A percentile compares a stretch with the other conserved stretches of the same genome.
Conservation (phyloP, 2,888 invertebrate genomes). For the Hyalella azteca region DNA sequence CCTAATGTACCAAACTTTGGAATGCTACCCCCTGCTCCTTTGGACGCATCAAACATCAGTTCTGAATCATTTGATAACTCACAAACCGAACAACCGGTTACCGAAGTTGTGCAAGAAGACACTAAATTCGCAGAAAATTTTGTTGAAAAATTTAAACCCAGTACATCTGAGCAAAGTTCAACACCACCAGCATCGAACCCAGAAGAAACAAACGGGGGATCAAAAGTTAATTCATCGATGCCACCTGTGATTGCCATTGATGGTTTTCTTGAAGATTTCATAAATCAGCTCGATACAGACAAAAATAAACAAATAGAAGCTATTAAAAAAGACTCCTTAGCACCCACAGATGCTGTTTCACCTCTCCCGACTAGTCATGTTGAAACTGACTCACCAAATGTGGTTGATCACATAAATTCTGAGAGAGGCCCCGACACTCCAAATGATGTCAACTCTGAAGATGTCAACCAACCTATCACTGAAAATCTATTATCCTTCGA, state of each 20-base stretch:
- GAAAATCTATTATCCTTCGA: too few species aligned
- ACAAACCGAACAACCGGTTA: not conserved
- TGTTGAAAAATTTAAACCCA: too few species aligned
- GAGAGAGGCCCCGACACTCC: too few species aligned
- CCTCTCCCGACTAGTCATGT: too few species aligned
- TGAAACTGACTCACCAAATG: too few species aligned
- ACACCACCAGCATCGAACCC: not conserved
- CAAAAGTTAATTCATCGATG: not conserved
- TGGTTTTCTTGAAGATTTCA: slow-evolving; percentile 15
- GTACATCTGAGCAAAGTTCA: not conserved
- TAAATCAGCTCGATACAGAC: not conserved
- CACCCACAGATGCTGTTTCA: not conserved
- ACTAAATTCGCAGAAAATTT: not conserved
- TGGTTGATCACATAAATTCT: too few species aligned
- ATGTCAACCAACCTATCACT: too few species aligned
- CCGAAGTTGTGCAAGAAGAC: not conserved
- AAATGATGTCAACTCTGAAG: too few species aligned
- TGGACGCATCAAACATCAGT: not conserved
- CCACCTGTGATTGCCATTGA: slow-evolving; percentile 12
- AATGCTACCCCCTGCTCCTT: slow-evolving; percentile 8
- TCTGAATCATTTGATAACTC: not conserved
- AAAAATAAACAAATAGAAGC: not conserved
- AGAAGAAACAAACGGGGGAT: not conserved
- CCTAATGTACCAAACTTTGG: not conserved
- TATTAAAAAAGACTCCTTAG: not conserved